These are phyloP conservation scores for Bombus superbus DNA, from an alignment of 1,140 invertebrate genomes.

Conservation along the genomic window DNA sequence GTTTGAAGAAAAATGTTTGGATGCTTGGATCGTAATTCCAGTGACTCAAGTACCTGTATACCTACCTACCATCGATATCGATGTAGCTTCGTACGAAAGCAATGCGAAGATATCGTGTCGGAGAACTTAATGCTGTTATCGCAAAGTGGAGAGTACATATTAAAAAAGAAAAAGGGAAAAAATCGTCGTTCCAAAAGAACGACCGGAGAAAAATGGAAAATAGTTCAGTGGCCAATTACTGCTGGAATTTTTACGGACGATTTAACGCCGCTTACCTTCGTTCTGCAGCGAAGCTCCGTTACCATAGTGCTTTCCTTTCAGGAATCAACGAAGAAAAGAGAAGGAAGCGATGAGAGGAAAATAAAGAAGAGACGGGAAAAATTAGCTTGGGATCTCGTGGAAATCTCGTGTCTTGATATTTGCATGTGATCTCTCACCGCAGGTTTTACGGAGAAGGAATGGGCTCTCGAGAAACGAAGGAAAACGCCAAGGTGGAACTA, in stretches of 20 bases:
- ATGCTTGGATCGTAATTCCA: background rate
- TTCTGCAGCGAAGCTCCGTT: conserved; percentile 27
- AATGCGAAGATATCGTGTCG: background rate
- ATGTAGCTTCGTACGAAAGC: background rate
- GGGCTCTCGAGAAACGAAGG: conserved; percentile 2
- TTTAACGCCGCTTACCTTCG: conserved; percentile 65
- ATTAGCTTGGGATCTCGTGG: conserved; percentile 46
- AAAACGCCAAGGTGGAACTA: background rate
- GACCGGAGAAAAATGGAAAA: conserved; percentile 52
- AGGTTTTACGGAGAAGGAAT: conserved; percentile 42
- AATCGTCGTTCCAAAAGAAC: background rate
- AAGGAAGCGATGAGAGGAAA: conserved; percentile 8
- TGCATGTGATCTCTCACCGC: conserved; percentile 54
- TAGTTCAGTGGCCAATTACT: conserved; percentile 68
- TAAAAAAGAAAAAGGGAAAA: conserved; percentile 25
- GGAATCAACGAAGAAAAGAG: conserved; percentile 26
- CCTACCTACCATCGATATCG: background rate
- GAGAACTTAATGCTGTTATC: background rate
- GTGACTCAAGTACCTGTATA: background rate
- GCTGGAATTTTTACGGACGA: conserved; percentile 69
- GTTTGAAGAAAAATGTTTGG: background rate
- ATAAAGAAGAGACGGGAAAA: conserved; percentile 41
- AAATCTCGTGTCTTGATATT: conserved; percentile 54
- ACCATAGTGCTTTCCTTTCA: conserved; percentile 23
- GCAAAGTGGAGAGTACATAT: background rate